Evolutionary conservation across 2,888 invertebrate species (phyloP).

Genomic region (Drosophila peninsularis): DNA sequence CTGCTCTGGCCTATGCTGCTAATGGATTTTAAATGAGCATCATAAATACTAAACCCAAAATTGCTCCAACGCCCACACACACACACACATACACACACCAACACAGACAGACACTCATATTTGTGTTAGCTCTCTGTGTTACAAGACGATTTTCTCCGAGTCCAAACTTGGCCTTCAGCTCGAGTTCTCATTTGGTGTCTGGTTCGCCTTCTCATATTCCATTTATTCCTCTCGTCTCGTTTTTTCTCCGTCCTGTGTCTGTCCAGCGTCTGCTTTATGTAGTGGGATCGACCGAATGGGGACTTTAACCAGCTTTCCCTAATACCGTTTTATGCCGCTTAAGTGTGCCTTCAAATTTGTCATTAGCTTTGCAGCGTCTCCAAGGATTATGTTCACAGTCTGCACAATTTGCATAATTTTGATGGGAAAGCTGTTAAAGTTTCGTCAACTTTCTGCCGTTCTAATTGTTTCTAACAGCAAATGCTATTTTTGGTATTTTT

Average conservation of each 20-base stretch:
- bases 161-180: conserved; percentile 41
- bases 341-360: conserved; percentile 46
- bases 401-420: conserved; percentile 36
- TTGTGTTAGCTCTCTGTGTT: conserved; percentile 1
- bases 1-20: conserved; percentile 67
- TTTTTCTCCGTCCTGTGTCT: conserved; percentile 23
- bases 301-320: conserved; percentile 36
- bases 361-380: conserved; percentile 43
- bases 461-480: not conserved
- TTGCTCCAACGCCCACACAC: conserved; percentile 60
- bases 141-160: conserved; percentile 14
- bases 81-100: conserved; percentile 7
- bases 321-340: conserved; percentile 46
- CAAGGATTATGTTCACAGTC: conserved; percentile 24
- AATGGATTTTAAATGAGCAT: conserved; percentile 84
- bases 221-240: conserved; percentile 61
- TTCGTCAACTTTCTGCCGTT: not conserved
- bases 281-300: not conserved
- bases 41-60: conserved; percentile 82
- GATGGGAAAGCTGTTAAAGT: not conserved
- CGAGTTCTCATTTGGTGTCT: conserved; percentile 20
- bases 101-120: conserved; percentile 2
- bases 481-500: no score
- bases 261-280: conserved; percentile 8
- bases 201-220: conserved; percentile 47